Percentiles rank a stretch among this genome's conserved stretches.
phyloP scores from a whole-genome alignment of 2,797 vertebrate genomes.

The Characodon lateralis region DNA sequence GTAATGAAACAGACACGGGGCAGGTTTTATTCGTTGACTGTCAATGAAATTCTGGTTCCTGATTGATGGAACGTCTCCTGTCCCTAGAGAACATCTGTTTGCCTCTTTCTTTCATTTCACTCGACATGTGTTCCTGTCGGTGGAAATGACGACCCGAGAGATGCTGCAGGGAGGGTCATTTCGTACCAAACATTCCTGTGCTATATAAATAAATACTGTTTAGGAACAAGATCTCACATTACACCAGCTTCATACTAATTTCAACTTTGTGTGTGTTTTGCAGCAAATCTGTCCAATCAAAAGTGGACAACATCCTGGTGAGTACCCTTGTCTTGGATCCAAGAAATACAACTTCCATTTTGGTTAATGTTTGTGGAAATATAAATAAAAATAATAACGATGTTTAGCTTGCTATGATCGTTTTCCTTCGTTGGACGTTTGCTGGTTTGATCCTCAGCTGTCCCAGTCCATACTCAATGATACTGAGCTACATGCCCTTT shows the following conservation, averaged over 20 bases:
- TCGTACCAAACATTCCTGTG: constrained; percentile 79
- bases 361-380: not conserved
- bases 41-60: not conserved
- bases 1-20: not conserved
- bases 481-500: not conserved
- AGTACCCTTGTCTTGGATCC: constrained; percentile 74
- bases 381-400: not conserved
- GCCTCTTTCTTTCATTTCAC: constrained; percentile 64
- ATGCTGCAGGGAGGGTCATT: constrained; percentile 69
- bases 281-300: constrained; percentile 99
- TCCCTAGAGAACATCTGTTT: constrained; percentile 14
- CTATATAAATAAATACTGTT: constrained; percentile 85
- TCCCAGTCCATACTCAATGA: not conserved
- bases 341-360: constrained; percentile 3
- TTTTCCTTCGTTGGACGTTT: not conserved
- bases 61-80: constrained; percentile 37
- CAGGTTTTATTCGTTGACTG: not conserved
- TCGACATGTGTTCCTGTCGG: constrained; percentile 73
- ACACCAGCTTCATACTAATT: constrained; percentile 72
- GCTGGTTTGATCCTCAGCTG: not conserved
- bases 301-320: constrained; percentile 99
- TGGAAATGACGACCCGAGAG: constrained; percentile 74
- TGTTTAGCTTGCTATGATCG: not conserved
- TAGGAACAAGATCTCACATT: constrained; percentile 73
- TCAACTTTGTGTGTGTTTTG: constrained; percentile 78